A percentile compares a stretch with the other conserved stretches of the same genome.
Conservation (phyloP, 2,113 vertebrate genomes). For the Pseudorasbora parva region DNA sequence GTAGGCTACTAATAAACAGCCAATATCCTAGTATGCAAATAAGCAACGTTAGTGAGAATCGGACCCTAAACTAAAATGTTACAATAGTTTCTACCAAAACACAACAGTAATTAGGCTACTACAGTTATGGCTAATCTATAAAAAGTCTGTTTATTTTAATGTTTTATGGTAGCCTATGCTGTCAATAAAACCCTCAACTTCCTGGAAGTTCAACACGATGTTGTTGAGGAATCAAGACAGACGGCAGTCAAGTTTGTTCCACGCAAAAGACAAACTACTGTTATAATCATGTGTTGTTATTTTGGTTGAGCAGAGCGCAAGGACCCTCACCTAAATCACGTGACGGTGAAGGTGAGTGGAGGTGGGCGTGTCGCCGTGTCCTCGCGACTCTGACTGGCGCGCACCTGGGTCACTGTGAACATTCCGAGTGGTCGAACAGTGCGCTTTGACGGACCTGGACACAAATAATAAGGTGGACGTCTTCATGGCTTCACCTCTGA, state of each 20-base stretch:
- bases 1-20: no score
- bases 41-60: no score
- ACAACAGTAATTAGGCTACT: neutral
- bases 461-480: neutral
- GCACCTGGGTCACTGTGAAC: constrained; percentile 42
- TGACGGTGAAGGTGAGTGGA: constrained; percentile 40
- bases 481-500: constrained; percentile 61
- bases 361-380: constrained; percentile 58
- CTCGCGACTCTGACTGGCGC: neutral
- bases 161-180: neutral
- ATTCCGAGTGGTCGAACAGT: neutral
- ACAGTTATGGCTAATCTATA: neutral
- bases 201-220: neutral
- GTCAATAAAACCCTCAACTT: constrained; percentile 3
- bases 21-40: no score
- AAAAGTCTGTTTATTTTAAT: no score
- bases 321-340: constrained; percentile 29
- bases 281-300: neutral
- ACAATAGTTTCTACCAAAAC: neutral
- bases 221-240: neutral
- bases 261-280: neutral
- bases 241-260: neutral
- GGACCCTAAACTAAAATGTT: no score
- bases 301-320: no score
- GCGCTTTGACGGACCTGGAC: neutral